Evolutionary conservation across 1,140 invertebrate species (phyloP).

Genomic region (Drosophila lacteicornis): DNA sequence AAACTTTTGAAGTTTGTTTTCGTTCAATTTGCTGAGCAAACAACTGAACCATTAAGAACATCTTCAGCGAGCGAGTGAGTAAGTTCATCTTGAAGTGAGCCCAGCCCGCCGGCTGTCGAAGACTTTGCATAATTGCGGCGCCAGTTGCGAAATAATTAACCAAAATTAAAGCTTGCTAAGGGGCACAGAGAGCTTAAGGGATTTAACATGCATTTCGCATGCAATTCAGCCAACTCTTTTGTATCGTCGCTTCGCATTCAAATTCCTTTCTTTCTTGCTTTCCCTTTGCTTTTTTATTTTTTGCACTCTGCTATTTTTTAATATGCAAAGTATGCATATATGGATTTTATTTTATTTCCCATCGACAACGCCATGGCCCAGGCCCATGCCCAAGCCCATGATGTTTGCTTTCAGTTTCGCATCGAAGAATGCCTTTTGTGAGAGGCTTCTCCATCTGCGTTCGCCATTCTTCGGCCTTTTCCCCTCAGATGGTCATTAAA

Average conservation of each 20-base stretch:
- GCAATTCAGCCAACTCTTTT: conserved; percentile 7
- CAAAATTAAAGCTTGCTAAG: conserved; percentile 13
- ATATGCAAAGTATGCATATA: conserved; percentile 47
- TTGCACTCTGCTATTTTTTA: conserved; percentile 23
- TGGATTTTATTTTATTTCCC: conserved; percentile 48
- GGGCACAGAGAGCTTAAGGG: neutral
- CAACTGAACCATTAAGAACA: conserved; percentile 67
- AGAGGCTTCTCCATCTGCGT: conserved; percentile 11
- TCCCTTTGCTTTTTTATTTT: neutral
- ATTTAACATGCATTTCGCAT: neutral
- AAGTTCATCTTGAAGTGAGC: conserved; percentile 20
- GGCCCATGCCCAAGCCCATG: conserved; percentile 9
- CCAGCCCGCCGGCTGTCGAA: conserved; percentile 12
- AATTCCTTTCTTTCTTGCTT: conserved; percentile 6
- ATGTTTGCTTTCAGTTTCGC: conserved; percentile 47
- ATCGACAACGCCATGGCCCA: conserved; percentile 3
- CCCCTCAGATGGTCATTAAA: conserved; percentile 63
- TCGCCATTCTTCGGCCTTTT: conserved; percentile 4
- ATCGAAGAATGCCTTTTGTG: conserved; percentile 47
- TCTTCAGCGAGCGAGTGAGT: conserved; percentile 30
- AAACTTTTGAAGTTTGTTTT: conserved; percentile 75
- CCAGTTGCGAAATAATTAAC: conserved; percentile 32
- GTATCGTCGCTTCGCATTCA: conserved; percentile 22
- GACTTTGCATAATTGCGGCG: conserved; percentile 4
- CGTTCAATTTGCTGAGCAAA: conserved; percentile 76